Evolutionary conservation across 2,888 invertebrate species (phyloP), one percentile per base, ranked within the genome.

Genomic region (Stenurella melanura): DNA sequence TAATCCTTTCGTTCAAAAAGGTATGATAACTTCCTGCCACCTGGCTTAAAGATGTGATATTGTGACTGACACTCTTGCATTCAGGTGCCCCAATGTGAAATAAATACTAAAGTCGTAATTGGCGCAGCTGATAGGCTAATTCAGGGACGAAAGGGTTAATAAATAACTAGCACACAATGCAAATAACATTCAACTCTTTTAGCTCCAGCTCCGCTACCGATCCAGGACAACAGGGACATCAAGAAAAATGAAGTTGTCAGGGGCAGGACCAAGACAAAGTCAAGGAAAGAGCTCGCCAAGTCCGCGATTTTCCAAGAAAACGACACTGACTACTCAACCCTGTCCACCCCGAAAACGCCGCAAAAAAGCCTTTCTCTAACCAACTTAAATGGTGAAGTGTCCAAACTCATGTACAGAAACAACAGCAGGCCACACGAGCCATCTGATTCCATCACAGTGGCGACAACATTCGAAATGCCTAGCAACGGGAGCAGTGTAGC

Each of bases 201-300:
- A 76, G 76, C 71, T 10, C 18, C 21, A 76, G 76, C 71, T 10
- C 18, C 21, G 10, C 17, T 17, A 5, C 68, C 72, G 1, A n/a
- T 63, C 15, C 34, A 26, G 17, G 70, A 74, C 54, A 70, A 30
- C 21, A 0, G 3, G n/a, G n/a, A 50, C n/a, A 71, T 69, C 30
- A 76, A 70, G 56, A 54, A 71, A 58, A 61, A 63, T 54, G 74
- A 57, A 21, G 74, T 61, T 11, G n/a, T 73, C 26, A 42, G 42
- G 21, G n/a, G 34, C 0, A 56, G 58, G 4, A 60, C 71, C 0
- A 67, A 64, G 21, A 30, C 11, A 38, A 54, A 70, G 18, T 18
- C 54, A 12, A 54, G 69, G 17, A 77, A 69, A 30, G 69, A 74
- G 7, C 56, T 66, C 11, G 42, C 63, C n/a, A 67, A 72, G 18